Evolutionary conservation across 2,888 invertebrate genomes (phyloP).

Genomic region (Drosophila meridiana): DNA sequence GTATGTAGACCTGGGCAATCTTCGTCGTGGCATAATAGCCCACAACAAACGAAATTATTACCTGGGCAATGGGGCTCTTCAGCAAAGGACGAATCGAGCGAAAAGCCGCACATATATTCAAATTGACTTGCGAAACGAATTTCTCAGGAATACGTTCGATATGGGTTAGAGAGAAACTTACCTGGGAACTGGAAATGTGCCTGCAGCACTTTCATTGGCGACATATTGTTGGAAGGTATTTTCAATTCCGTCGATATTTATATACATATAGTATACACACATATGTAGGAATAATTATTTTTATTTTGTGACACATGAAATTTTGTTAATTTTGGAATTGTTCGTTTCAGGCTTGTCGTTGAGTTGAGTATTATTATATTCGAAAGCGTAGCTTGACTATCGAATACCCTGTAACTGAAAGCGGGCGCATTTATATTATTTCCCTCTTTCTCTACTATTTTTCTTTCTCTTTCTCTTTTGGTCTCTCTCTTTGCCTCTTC

Average conservation of each 20-base stretch:
- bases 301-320: constrained; percentile 22
- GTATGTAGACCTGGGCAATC: constrained; percentile 31
- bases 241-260: neutral
- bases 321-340: constrained; percentile 21
- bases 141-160: rapidly evolving
- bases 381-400: neutral
- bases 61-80: constrained; percentile 50
- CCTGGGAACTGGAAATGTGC: constrained; percentile 33
- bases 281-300: neutral
- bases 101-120: constrained; percentile 23
- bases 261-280: neutral
- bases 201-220: constrained; percentile 20
- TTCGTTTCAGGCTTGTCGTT: neutral
- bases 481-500: neutral
- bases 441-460: neutral
- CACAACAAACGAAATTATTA: constrained; percentile 55
- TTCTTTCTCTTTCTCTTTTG: neutral
- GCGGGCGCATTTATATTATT: neutral
- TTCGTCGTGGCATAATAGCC: constrained; percentile 68
- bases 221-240: constrained; percentile 23
- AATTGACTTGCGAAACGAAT: constrained; percentile 1
- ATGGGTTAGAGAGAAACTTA: constrained; percentile 14
- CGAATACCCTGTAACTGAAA: neutral
- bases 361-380: neutral
- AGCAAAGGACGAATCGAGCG: constrained; percentile 42